Evolutionary conservation across 2,113 vertebrate genomes (phyloP).

Genomic region (Archilochus colubris): DNA sequence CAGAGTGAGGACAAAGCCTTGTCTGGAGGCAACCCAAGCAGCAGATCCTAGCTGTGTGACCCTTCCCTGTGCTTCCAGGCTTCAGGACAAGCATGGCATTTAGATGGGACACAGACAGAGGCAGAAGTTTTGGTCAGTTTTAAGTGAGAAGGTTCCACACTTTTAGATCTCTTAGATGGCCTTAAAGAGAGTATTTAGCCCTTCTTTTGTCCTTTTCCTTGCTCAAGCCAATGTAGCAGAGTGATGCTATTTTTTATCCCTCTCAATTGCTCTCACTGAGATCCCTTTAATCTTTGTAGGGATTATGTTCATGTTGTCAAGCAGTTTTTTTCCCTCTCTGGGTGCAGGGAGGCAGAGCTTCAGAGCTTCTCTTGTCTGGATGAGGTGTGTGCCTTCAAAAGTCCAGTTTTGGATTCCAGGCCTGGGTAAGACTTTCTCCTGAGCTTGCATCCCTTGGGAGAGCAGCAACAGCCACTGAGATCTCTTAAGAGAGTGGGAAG

Average conservation of each 20-base stretch:
- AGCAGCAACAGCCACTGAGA: neutral
- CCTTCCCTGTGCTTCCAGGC: neutral
- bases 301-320: neutral
- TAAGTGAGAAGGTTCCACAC: neutral
- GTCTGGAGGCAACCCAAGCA: neutral
- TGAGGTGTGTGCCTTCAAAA: neutral
- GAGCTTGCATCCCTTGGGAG: neutral
- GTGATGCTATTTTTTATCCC: neutral
- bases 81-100: neutral
- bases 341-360: neutral
- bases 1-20: neutral
- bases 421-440: neutral
- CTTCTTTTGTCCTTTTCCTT: neutral
- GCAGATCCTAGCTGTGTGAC: neutral
- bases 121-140: neutral
- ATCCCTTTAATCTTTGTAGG: neutral
- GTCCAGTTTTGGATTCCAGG: neutral
- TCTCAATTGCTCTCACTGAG: neutral
- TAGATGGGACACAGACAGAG: neutral
- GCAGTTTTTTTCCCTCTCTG: neutral
- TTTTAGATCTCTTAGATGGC: neutral
- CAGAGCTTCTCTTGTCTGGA: neutral
- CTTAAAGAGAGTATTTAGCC: neutral
- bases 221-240: neutral
- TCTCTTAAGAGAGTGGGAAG: neutral